These are phyloP conservation scores for Coregonus sp. DNA, from an alignment of 2,797 vertebrate genomes.

Conservation along the genomic window DNA sequence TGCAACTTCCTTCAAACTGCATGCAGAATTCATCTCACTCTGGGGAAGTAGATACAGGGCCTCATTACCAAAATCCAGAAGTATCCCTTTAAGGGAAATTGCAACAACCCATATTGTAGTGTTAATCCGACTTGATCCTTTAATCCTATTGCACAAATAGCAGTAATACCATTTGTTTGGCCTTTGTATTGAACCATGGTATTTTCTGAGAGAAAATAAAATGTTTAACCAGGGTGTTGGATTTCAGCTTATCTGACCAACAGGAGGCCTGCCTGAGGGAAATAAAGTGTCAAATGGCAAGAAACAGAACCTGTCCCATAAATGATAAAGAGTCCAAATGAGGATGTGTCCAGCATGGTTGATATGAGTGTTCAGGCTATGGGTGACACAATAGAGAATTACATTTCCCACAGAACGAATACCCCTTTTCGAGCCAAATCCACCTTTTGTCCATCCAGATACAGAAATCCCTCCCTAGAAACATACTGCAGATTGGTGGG, in stretches of 20 bases:
- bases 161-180: slow-evolving; percentile 53
- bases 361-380: not conserved
- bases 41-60: too few species aligned
- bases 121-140: slow-evolving; percentile 39
- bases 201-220: slow-evolving; percentile 48
- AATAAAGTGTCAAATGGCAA: slow-evolving; percentile 24
- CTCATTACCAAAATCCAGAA: too few species aligned
- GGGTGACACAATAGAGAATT: not conserved
- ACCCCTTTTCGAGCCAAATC: too few species aligned
- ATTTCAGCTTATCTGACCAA: slow-evolving; percentile 56
- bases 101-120: slow-evolving; percentile 29
- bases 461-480: too few species aligned
- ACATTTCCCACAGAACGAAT: not conserved
- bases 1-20: not conserved
- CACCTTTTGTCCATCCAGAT: too few species aligned
- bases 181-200: slow-evolving; percentile 40
- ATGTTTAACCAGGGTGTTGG: slow-evolving; percentile 68
- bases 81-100: slow-evolving; percentile 16
- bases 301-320: slow-evolving; percentile 5
- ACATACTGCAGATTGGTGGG: too few species aligned
- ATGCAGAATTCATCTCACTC: too few species aligned
- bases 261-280: slow-evolving; percentile 21
- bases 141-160: slow-evolving; percentile 58
- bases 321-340: too few species aligned
- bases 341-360: not conserved